Evolutionary conservation across 2,888 invertebrate species (phyloP).

Genomic region (Amblyjoppa proteus): DNA sequence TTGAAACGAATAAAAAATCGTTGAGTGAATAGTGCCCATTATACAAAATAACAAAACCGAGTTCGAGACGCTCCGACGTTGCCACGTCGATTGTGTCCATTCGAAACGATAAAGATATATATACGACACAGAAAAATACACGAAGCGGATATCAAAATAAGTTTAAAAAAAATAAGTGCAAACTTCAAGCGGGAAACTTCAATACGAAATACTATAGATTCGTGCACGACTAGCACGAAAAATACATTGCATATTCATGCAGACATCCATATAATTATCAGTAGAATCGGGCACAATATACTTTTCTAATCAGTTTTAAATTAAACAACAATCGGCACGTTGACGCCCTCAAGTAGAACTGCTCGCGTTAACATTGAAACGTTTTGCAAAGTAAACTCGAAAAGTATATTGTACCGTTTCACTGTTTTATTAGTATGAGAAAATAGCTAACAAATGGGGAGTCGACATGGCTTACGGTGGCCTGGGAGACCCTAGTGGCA

Average conservation of each 20-base stretch:
- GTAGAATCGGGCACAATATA: conserved; percentile 33
- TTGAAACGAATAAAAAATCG: neutral
- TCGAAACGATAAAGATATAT: neutral
- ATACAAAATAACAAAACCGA: neutral
- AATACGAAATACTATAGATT: conserved; percentile 41
- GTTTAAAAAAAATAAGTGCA: conserved; percentile 13
- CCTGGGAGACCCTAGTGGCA: conserved; percentile 94
- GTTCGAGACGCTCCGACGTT: neutral
- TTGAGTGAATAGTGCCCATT: neutral
- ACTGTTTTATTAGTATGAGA: conserved; percentile 73
- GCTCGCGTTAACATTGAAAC: neutral
- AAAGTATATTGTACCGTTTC: conserved; percentile 54
- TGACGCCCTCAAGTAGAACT: neutral
- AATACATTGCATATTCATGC: conserved; percentile 47
- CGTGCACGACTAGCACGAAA: conserved; percentile 41
- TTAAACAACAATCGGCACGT: neutral
- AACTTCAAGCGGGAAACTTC: conserved; percentile 31
- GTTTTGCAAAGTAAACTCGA: conserved; percentile 9
- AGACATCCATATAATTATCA: conserved; percentile 53
- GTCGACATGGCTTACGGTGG: conserved; percentile 91
- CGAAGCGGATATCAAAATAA: neutral
- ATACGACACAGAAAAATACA: neutral
- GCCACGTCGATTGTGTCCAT: neutral
- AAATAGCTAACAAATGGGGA: conserved; percentile 82
- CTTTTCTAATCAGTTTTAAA: conserved; percentile 41